These are phyloP conservation scores for Rhinoraja longicauda DNA, from an alignment of 2,797 vertebrate genomes.

Conservation along the genomic window DNA sequence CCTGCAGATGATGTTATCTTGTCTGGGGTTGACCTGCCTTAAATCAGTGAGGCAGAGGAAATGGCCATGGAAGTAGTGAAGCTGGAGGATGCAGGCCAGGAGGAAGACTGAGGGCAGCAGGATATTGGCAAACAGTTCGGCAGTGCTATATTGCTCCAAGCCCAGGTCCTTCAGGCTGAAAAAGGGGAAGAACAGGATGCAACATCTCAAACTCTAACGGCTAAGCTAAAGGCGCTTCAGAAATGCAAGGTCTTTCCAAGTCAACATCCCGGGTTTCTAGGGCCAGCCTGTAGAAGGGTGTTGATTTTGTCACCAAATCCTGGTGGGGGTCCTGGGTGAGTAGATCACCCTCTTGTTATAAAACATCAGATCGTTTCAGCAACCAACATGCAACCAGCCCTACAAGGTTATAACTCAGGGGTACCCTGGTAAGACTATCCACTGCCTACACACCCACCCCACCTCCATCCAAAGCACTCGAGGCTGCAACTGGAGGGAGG, in stretches of 20 bases:
- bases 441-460: too few species aligned
- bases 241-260: neutral
- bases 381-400: neutral
- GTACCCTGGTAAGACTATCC: too few species aligned
- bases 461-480: neutral
- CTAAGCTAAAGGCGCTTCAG: neutral
- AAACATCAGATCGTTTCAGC: neutral
- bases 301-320: neutral
- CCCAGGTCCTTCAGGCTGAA: constrained; percentile 61
- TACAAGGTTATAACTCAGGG: too few species aligned
- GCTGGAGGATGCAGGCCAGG: constrained; percentile 66
- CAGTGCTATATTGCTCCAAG: constrained; percentile 58
- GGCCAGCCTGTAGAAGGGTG: neutral
- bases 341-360: neutral
- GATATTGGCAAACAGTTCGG: constrained; percentile 64
- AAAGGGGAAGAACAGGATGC: neutral
- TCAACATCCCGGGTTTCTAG: neutral
- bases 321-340: neutral
- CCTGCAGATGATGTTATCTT: constrained; percentile 43
- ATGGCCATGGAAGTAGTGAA: constrained; percentile 68
- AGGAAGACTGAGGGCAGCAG: constrained; percentile 64
- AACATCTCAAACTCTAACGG: neutral
- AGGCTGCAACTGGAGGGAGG: neutral
- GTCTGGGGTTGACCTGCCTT: constrained; percentile 52
- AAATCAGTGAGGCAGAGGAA: constrained; percentile 66